These are phyloP conservation scores for Clytia hemisphaerica DNA, from an alignment of 30 jellyfish, hydroid and myxozoan genomes.

Conservation along the genomic window DNA sequence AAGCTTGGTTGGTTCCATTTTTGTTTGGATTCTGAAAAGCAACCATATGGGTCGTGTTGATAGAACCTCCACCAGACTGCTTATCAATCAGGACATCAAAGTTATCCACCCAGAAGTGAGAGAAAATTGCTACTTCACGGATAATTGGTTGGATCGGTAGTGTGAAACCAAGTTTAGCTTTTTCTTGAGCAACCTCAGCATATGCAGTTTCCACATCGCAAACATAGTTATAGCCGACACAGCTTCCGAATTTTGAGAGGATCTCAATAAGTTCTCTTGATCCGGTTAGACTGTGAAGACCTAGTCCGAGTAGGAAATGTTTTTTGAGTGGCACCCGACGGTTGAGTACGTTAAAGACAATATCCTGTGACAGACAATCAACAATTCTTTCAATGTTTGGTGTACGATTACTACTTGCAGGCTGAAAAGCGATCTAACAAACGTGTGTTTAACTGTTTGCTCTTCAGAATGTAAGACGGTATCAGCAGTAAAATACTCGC, in stretches of 20 bases:
- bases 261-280: not conserved
- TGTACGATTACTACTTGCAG: too few relatives aligned
- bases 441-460: not conserved
- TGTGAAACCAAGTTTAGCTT: not conserved
- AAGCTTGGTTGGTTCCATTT: not conserved
- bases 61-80: slow-evolving; percentile 3
- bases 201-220: not conserved
- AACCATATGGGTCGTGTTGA: not conserved
- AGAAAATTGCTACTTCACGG: not conserved
- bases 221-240: not conserved
- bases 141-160: not conserved
- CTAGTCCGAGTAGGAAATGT: not conserved
- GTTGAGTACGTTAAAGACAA: not conserved
- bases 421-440: too few relatives aligned
- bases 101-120: slow-evolving; percentile 1
- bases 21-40: not conserved
- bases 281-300: not conserved
- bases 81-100: not conserved
- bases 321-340: not conserved
- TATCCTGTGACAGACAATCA: not conserved
- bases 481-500: not conserved
- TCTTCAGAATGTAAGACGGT: not conserved
- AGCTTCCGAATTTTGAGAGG: not conserved
- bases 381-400: not conserved
- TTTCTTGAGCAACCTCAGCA: not conserved